Percentiles rank a stretch among this genome's conserved stretches.
Evolutionary conservation across 2,888 invertebrate species (phyloP).

Genomic region (Drosophila algonquin): DNA sequence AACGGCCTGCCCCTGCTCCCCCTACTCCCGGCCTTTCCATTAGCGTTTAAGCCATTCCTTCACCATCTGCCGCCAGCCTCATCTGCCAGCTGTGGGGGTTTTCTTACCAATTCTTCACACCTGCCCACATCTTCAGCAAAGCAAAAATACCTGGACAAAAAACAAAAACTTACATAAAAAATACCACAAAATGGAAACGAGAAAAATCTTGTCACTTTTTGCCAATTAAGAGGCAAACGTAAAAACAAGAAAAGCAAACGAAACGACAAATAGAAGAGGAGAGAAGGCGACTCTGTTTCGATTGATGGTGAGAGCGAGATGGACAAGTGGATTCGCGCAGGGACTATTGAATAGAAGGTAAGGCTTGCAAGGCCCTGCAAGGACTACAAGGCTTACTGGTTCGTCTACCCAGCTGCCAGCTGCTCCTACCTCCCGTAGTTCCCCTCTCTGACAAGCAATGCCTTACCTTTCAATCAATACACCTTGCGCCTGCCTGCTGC

Average conservation of each 20-base stretch:
- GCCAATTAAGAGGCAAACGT: slow-evolving; percentile 58
- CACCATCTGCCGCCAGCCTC: slow-evolving; percentile 21
- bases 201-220: slow-evolving; percentile 65
- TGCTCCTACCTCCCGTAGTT: neutral
- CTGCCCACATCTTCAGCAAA: slow-evolving; percentile 49
- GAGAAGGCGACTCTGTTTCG: neutral
- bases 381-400: too few relatives aligned
- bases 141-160: slow-evolving; percentile 32
- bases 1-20: slow-evolving; percentile 9
- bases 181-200: slow-evolving; percentile 36
- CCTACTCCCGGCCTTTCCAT: slow-evolving; percentile 47
- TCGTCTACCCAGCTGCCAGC: too few relatives aligned
- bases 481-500: slow-evolving; percentile 16
- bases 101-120: slow-evolving; percentile 50
- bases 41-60: slow-evolving; percentile 46
- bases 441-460: neutral
- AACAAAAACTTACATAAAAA: neutral
- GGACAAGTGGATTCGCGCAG: neutral
- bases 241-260: slow-evolving; percentile 4
- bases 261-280: neutral
- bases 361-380: neutral
- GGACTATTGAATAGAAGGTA: neutral
- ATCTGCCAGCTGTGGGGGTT: slow-evolving; percentile 5
- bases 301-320: neutral
- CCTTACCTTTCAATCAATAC: neutral